These are phyloP conservation scores for Hippocampus mohnikei DNA, from an alignment of 2,113 vertebrate genomes.

Conservation along the genomic window DNA sequence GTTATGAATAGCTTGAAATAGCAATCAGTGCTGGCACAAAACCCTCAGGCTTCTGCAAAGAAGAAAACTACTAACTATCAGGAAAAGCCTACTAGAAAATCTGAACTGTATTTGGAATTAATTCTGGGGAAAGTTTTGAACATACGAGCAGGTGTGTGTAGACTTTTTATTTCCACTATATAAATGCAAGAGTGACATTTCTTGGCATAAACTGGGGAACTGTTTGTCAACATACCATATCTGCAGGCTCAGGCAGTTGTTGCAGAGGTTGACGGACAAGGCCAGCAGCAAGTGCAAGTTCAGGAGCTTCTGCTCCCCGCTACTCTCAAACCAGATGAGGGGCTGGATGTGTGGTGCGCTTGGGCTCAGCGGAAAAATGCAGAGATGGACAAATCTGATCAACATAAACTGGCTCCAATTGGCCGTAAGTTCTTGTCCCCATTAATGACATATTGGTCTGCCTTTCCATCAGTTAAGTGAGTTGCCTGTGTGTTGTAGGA, in stretches of 20 bases:
- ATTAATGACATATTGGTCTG: not conserved
- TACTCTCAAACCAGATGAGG: slow-evolving; percentile 95
- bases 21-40: no score
- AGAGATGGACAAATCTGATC: slow-evolving; percentile 92
- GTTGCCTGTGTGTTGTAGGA: slow-evolving; percentile 67
- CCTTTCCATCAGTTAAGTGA: not conserved
- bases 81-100: no score
- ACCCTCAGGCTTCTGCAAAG: no score
- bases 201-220: not conserved
- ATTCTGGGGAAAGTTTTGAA: no score
- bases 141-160: not conserved
- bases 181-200: not conserved
- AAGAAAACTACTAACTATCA: no score
- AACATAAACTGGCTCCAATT: slow-evolving; percentile 91
- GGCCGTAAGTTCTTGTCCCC: slow-evolving; percentile 79
- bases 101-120: no score
- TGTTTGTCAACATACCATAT: slow-evolving; percentile 13
- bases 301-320: slow-evolving; percentile 91
- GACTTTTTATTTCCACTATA: not conserved
- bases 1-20: no score
- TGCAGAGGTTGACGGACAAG: slow-evolving; percentile 61
- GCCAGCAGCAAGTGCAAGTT: slow-evolving; percentile 85
- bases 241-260: slow-evolving; percentile 84
- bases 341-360: slow-evolving; percentile 91
- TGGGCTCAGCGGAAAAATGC: slow-evolving; percentile 97